phyloP scores from a whole-genome alignment of 2,113 vertebrate species.

The Brachyhypopomus gauderio region DNA sequence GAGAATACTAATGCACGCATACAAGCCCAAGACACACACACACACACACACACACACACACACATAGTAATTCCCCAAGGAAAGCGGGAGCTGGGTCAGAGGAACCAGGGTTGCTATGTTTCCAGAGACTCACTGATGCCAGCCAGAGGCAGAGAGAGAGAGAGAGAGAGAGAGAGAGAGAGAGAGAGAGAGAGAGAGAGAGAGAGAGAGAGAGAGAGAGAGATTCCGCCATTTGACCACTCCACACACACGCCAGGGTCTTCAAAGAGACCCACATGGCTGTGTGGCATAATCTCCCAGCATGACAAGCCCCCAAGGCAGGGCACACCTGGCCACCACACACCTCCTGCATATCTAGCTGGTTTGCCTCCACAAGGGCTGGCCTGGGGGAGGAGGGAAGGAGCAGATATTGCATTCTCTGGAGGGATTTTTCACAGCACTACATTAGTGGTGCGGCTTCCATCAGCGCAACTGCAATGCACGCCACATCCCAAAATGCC shows the following conservation, averaged over 20 bases:
- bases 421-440: not conserved
- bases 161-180: not conserved
- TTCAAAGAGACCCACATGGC: slow-evolving; percentile 60
- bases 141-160: slow-evolving; percentile 3
- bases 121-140: slow-evolving; percentile 36
- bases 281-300: slow-evolving; percentile 55
- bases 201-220: not conserved
- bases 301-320: slow-evolving; percentile 45
- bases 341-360: slow-evolving; percentile 58
- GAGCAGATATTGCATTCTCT: slow-evolving; percentile 36
- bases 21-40: not conserved
- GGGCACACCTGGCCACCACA: slow-evolving; percentile 60
- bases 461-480: not conserved
- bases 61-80: slow-evolving; percentile 10
- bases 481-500: not conserved
- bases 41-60: slow-evolving; percentile 21
- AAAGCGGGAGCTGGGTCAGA: slow-evolving; percentile 24
- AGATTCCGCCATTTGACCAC: not conserved
- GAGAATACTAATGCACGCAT: slow-evolving; percentile 48
- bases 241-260: not conserved
- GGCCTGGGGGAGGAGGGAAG: slow-evolving; percentile 32
- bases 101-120: slow-evolving; percentile 27
- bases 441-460: not conserved
- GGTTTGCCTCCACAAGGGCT: slow-evolving; percentile 47
- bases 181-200: too few relatives aligned